Evolutionary conservation across 2,888 invertebrate genomes (phyloP).

Genomic region (Cynaeus angustus): DNA sequence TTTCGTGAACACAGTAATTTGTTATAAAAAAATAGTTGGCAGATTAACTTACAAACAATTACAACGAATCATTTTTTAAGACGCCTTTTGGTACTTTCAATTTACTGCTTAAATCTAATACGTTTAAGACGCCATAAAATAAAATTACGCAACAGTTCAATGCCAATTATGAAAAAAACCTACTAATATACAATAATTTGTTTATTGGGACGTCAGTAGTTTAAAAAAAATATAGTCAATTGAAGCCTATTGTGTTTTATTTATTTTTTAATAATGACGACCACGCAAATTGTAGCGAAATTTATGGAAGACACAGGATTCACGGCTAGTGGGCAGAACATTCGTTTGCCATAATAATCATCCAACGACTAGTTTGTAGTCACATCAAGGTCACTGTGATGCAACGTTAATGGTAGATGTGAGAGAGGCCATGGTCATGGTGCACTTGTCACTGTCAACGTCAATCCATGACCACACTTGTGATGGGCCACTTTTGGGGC

Average conservation of each 20-base stretch:
- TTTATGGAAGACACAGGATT: conserved; percentile 40
- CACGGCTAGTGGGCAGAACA: conserved; percentile 47
- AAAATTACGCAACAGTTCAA: too few relatives aligned
- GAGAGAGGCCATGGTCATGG: conserved; percentile 61
- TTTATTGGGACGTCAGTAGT: background rate
- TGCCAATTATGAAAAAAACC: too few relatives aligned
- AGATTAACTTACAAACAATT: too few relatives aligned
- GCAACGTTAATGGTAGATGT: conserved; percentile 56
- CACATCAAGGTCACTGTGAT: conserved; percentile 60
- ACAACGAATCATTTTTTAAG: too few relatives aligned
- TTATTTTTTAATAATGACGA: conserved; percentile 13
- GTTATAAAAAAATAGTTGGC: too few relatives aligned
- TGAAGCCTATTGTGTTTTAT: background rate
- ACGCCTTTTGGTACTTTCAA: too few relatives aligned
- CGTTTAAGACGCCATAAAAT: too few relatives aligned
- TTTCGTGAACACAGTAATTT: too few relatives aligned
- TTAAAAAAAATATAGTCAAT: too few relatives aligned
- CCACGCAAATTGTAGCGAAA: conserved; percentile 28
- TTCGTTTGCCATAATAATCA: conserved; percentile 43
- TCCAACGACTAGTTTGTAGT: conserved; percentile 40
- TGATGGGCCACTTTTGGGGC: conserved; percentile 11
- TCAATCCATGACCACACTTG: conserved; percentile 17
- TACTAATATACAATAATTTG: background rate
- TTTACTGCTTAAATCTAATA: too few relatives aligned
- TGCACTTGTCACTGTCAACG: conserved; percentile 50